Evolutionary conservation across 92 coral and sea anemone species (phyloP).

Genomic region (Siderastrea radians): DNA sequence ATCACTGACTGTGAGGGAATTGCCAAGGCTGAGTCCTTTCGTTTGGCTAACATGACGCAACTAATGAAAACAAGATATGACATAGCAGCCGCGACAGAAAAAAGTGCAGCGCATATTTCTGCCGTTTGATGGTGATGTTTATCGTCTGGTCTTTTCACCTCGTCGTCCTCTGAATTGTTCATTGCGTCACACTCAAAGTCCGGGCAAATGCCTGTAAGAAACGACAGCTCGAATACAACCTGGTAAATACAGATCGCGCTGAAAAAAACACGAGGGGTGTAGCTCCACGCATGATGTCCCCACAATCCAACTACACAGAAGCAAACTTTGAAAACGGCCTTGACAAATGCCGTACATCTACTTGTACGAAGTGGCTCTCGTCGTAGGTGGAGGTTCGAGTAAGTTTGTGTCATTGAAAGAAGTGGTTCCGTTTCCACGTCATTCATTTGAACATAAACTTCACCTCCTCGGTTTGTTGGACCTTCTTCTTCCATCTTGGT

Average conservation of each 20-base stretch:
- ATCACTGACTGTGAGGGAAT: slow-evolving; percentile 60
- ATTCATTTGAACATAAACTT: neutral
- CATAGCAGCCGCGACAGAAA: slow-evolving; percentile 42
- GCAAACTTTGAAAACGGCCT: slow-evolving; percentile 35
- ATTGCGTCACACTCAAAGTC: slow-evolving; percentile 54
- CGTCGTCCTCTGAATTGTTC: slow-evolving; percentile 27
- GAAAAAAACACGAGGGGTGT: slow-evolving; percentile 40
- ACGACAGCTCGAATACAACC: slow-evolving; percentile 29
- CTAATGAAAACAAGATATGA: slow-evolving; percentile 54
- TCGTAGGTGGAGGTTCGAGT: slow-evolving; percentile 18
- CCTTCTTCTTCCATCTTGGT: neutral
- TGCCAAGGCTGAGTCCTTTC: slow-evolving; percentile 47
- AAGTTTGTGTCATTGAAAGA: neutral
- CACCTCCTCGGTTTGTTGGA: neutral
- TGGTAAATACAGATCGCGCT: slow-evolving; percentile 53
- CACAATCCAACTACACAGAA: slow-evolving; percentile 65
- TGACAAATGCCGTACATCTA: neutral
- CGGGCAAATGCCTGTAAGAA: neutral
- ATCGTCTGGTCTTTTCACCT: neutral
- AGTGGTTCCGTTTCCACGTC: slow-evolving; percentile 4
- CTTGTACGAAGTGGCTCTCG: neutral
- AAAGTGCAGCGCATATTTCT: neutral
- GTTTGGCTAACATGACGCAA: slow-evolving; percentile 34
- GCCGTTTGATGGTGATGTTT: neutral
- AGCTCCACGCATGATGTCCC: slow-evolving; percentile 58